Conservation (phyloP, 2,888 invertebrate genomes). For the Schizotus pectinicornis region DNA sequence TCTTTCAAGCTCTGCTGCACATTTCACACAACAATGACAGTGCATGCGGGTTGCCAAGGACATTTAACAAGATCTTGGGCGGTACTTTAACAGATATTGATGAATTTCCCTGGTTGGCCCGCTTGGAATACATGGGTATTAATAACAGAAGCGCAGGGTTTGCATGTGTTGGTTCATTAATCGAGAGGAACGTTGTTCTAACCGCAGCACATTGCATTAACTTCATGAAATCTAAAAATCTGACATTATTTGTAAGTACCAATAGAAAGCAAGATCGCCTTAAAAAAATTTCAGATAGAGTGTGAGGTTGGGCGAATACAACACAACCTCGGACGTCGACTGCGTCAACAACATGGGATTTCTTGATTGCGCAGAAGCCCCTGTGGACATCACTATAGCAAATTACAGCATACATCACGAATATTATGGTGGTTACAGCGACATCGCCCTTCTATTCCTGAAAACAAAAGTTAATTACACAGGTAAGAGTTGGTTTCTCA, state of each 20-base stretch:
- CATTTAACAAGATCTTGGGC: conserved; percentile 30
- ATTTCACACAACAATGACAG: not conserved
- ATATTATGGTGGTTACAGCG: conserved; percentile 54
- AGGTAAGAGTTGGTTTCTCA: conserved; percentile 53
- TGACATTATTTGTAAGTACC: too few relatives aligned
- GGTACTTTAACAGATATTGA: conserved; percentile 51
- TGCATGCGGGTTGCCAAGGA: not conserved
- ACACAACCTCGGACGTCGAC: conserved; percentile 52
- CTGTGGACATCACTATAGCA: conserved; percentile 53
- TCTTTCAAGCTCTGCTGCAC: not conserved
- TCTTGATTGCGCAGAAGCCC: conserved; percentile 53
- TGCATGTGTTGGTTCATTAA: conserved; percentile 57
- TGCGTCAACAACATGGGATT: conserved; percentile 52
- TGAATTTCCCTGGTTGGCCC: conserved; percentile 58
- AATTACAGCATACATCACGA: conserved; percentile 52
- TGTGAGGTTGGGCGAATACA: conserved; percentile 58
- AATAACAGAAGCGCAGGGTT: conserved; percentile 27
- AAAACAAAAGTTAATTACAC: conserved; percentile 49
- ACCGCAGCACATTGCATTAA: conserved; percentile 59
- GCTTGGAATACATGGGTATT: conserved; percentile 54
- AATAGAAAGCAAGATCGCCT: too few relatives aligned
- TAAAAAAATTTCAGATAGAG: not conserved
- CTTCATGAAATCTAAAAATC: too few relatives aligned
- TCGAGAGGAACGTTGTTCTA: conserved; percentile 57
- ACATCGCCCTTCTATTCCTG: conserved; percentile 58